Base-by-base conservation (phyloP, 2,888 invertebrate genomes). In the Gerris lacustris region DNA sequence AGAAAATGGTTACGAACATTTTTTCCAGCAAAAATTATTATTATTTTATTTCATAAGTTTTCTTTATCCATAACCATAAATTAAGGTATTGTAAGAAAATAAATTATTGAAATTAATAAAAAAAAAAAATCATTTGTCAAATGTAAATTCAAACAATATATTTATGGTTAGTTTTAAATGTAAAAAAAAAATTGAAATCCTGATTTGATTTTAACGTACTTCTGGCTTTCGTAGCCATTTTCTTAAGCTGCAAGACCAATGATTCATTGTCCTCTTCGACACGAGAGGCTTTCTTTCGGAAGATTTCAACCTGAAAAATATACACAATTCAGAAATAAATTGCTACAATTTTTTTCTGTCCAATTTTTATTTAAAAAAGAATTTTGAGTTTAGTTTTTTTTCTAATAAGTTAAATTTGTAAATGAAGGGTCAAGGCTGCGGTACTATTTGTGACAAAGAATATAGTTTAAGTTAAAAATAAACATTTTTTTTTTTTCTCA, bases 181-280 rank as follows among this genome's bases (percentile, higher is more conserved):
- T 77, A 75, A 73, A 77, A 74, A 75, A 76, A 78, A 76, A 70
- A 69, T 45, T 63, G 63, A 69, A 74, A 44, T 31, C 2, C 31
- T 31, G 31, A 31, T 31, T 31, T 31, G 31, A 31, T 31, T 31
- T 1, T 1, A 31, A 31, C 31, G 31, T 88, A 89, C 88, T 87
- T 87, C 87, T 86, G 83, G 89, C 87, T 83, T 89, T 88, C 82
- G 88, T 87, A 84, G 94, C 92, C 89, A 96, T 90, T 88, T 95
- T 95, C 87, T 94, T 92, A 84, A 96, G 87, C 86, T 96, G 96
- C 84, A 92, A 87, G 82, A 92, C 89, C 82, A 96, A 86, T 77
- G 92, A 92, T 82, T 97, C 96, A 85, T 96, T 96, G 86, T 97
- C 96, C 82, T 95, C 94, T 83, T 97, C 96, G 81, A 96, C 87